Percentiles rank a stretch among this genome's conserved stretches.
These are phyloP conservation scores for Petrolisthes cinctipes DNA, from an alignment of 2,888 invertebrate genomes.

Conservation along the genomic window DNA sequence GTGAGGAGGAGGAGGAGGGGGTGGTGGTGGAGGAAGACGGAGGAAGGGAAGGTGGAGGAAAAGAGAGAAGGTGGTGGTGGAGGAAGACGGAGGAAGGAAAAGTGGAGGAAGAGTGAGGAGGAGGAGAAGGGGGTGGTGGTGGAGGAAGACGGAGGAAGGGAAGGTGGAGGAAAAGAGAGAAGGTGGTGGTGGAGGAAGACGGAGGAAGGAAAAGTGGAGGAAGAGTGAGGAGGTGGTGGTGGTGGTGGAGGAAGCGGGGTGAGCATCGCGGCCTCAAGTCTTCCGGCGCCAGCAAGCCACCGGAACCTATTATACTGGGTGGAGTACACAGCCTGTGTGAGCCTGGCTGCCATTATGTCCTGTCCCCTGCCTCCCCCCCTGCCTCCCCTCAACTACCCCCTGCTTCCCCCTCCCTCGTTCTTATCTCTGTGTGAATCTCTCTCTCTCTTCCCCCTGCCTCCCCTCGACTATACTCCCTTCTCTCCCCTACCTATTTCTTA, in stretches of 20 bases:
- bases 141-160: not conserved
- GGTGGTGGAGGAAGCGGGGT: not conserved
- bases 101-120: not conserved
- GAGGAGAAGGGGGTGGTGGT: not conserved
- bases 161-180: not conserved
- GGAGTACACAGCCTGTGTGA: conserved; percentile 54
- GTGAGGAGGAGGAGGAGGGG: not conserved
- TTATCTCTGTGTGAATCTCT: too few species aligned
- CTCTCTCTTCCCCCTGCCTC: too few species aligned
- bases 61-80: not conserved
- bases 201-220: not conserved
- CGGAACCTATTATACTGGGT: conserved; percentile 55
- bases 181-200: conserved; percentile 2
- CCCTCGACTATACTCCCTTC: not conserved
- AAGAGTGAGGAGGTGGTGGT: not conserved
- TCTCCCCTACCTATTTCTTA: not conserved
- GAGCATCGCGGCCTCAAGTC: conserved; percentile 44
- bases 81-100: not conserved
- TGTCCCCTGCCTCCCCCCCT: conserved; percentile 2
- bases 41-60: not conserved
- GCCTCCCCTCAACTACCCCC: not conserved
- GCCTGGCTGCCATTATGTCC: conserved; percentile 29
- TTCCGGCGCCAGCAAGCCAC: conserved; percentile 50
- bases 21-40: not conserved
- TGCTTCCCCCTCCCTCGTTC: not conserved